These are phyloP conservation scores for Muricea muricata DNA, from an alignment of 92 coral and sea anemone species.

Conservation along the genomic window DNA sequence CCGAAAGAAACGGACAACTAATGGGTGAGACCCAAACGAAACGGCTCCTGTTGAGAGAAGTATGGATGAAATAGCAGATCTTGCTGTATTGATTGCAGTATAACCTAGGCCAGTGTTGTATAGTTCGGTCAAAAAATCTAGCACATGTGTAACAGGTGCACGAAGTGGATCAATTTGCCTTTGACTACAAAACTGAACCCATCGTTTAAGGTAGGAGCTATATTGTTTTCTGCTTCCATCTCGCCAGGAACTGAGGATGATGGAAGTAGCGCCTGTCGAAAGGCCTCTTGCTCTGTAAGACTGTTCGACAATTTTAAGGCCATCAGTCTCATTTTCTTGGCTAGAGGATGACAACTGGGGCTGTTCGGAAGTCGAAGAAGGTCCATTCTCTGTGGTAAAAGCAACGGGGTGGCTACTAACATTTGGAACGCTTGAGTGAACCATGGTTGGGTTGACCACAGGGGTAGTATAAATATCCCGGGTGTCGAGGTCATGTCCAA, in stretches of 20 bases:
- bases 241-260: constrained; percentile 38
- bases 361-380: constrained; percentile 1
- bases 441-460: too few relatives aligned
- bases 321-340: constrained; percentile 25
- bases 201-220: constrained; percentile 10
- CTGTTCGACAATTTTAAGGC: constrained; percentile 24
- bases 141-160: too few relatives aligned
- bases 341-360: constrained; percentile 11
- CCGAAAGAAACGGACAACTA: constrained; percentile 1
- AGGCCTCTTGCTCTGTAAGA: constrained; percentile 2
- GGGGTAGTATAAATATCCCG: too few relatives aligned
- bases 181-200: constrained; percentile 5
- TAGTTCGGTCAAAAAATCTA: too few relatives aligned
- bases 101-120: too few relatives aligned
- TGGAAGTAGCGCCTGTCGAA: constrained; percentile 22
- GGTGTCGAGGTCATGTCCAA: too few relatives aligned
- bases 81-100: not conserved
- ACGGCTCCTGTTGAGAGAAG: too few relatives aligned
- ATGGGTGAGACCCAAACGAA: constrained; percentile 12
- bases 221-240: constrained; percentile 38
- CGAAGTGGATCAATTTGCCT: constrained; percentile 3
- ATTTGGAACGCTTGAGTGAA: too few relatives aligned
- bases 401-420: not conserved
- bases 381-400: not conserved
- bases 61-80: not conserved